phyloP scores from a whole-genome alignment of 2,113 vertebrate species.

The Epinephelus cyanopodus region DNA sequence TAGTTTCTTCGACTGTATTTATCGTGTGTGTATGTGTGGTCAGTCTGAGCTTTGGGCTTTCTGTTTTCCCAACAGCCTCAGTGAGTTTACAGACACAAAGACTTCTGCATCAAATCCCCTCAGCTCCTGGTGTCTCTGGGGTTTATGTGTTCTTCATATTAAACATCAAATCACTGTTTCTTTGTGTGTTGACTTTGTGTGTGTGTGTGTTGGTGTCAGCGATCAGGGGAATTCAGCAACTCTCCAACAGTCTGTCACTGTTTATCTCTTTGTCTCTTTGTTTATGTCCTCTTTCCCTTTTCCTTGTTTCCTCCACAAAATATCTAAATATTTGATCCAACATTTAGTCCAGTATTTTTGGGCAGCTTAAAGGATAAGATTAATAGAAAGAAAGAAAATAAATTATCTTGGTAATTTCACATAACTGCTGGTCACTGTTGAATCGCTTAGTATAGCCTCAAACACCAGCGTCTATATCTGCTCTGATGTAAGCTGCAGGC shows the following conservation, averaged over 20 bases:
- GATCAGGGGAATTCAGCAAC: constrained; percentile 65
- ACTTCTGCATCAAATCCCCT: constrained; percentile 68
- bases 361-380: background rate
- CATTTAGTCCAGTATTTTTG: background rate
- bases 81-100: constrained; percentile 82
- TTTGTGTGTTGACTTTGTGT: constrained; percentile 37
- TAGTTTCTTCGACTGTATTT: background rate
- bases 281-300: constrained; percentile 39
- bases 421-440: too few relatives aligned
- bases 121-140: constrained; percentile 43
- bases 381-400: too few relatives aligned
- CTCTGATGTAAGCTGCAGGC: too few relatives aligned
- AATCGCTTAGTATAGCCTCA: too few relatives aligned
- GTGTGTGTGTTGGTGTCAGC: constrained; percentile 11
- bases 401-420: too few relatives aligned
- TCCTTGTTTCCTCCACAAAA: background rate
- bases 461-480: too few relatives aligned
- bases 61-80: constrained; percentile 81
- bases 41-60: constrained; percentile 31
- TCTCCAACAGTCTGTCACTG: constrained; percentile 71
- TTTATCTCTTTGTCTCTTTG: constrained; percentile 68
- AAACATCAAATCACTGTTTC: constrained; percentile 57
- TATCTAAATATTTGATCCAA: background rate
- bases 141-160: constrained; percentile 38
- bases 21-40: constrained; percentile 24